Percentiles rank a stretch among this genome's conserved stretches.
These are phyloP conservation scores for Odontocolon sp. DNA, from an alignment of 2,888 invertebrate genomes.

Conservation along the genomic window DNA sequence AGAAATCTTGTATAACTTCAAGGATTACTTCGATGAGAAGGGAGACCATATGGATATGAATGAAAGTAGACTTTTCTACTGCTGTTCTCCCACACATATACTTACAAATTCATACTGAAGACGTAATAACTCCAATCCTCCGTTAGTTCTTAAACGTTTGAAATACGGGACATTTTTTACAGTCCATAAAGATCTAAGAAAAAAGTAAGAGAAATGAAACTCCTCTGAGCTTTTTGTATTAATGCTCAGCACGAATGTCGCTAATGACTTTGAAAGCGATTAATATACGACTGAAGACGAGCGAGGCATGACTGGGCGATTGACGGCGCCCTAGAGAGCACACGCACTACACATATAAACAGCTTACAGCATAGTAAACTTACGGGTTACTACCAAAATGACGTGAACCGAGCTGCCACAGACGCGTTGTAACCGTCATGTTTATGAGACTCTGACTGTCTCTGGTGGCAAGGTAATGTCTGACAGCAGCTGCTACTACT, in stretches of 20 bases:
- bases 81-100: too few species aligned
- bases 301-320: not conserved
- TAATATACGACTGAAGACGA: not conserved
- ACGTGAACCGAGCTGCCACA: not conserved
- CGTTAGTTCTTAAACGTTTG: too few species aligned
- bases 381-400: not conserved
- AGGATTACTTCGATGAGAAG: not conserved
- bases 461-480: constrained; percentile 22
- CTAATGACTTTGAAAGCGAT: not conserved
- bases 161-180: too few species aligned
- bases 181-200: too few species aligned
- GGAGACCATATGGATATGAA: not conserved
- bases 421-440: constrained; percentile 15
- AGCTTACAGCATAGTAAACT: not conserved
- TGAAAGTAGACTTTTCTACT: not conserved
- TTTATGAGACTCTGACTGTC: constrained; percentile 19
- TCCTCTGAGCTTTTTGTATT: too few species aligned
- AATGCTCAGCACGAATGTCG: not conserved
- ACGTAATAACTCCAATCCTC: too few species aligned
- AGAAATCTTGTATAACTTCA: not conserved
- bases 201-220: too few species aligned
- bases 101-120: too few species aligned
- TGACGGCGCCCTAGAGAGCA: not conserved
- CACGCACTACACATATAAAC: not conserved
- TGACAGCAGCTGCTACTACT: constrained; percentile 27